A percentile compares a stretch with the other conserved stretches of the same genome.
Conservation (phyloP, 2,113 vertebrate species). For the Corythornis madagascariensis region DNA sequence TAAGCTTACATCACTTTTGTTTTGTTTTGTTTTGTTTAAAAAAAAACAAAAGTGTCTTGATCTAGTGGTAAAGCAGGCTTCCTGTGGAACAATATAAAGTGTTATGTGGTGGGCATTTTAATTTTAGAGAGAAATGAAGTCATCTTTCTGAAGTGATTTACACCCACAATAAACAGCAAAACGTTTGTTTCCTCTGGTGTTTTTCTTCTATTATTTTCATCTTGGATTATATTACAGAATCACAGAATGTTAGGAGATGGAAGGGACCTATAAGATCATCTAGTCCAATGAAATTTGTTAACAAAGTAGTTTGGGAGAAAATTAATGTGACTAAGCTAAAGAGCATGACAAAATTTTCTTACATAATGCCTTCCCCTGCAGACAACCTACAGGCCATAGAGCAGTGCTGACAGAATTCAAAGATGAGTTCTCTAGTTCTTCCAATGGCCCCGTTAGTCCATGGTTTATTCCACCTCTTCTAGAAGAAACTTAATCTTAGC, state of each 20-base stretch:
- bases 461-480: background rate
- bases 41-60: background rate
- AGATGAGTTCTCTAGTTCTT: background rate
- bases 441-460: background rate
- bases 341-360: background rate
- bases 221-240: background rate
- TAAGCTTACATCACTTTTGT: background rate
- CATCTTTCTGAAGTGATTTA: slow-evolving; percentile 8
- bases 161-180: slow-evolving; percentile 59
- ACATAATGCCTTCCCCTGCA: background rate
- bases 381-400: background rate
- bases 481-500: background rate
- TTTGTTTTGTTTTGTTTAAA: background rate
- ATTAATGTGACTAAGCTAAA: background rate
- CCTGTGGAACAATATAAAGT: slow-evolving; percentile 2
- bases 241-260: too few species aligned
- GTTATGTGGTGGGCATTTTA: background rate
- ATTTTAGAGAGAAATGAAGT: slow-evolving; percentile 17
- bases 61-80: background rate
- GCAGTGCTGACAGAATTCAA: background rate
- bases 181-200: background rate
- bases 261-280: too few species aligned
- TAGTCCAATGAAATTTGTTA: background rate
- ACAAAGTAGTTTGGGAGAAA: background rate
- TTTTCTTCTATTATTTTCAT: background rate